Conservation (phyloP, 2,113 vertebrate genomes). For the Thymallus thymallus region DNA sequence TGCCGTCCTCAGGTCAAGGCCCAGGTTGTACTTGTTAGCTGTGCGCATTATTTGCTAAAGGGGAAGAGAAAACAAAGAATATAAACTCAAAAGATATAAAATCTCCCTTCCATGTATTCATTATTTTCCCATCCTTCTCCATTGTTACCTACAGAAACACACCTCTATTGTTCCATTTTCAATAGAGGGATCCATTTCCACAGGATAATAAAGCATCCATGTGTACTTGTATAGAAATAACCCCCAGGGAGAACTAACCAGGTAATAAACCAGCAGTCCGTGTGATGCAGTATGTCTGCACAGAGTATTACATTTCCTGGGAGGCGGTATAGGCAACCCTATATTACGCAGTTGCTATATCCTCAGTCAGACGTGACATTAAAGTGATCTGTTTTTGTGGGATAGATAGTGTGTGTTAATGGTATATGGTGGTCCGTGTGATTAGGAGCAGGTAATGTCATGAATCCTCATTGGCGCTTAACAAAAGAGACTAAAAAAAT, state of each 20-base stretch:
- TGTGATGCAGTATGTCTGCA: neutral
- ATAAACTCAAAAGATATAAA: no score
- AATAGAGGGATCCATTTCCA: no score
- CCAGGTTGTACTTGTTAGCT: constrained; percentile 88
- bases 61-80: neutral
- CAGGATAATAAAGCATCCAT: neutral
- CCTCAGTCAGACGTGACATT: neutral
- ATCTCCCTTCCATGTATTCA: no score
- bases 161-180: no score
- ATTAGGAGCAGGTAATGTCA: neutral
- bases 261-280: neutral
- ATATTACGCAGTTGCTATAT: neutral
- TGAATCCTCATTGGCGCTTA: neutral
- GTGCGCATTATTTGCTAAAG: constrained; percentile 91
- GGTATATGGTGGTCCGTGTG: neutral
- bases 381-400: neutral
- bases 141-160: no score
- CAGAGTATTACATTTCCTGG: neutral
- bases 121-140: no score
- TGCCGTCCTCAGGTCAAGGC: constrained; percentile 86
- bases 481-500: neutral
- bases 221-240: neutral
- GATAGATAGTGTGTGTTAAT: neutral
- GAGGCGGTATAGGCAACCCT: neutral
- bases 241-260: neutral